Percentiles rank a stretch among this genome's conserved stretches.
Evolutionary conservation across 2,888 invertebrate genomes (phyloP).

Genomic region (Callimorpha dominula): DNA sequence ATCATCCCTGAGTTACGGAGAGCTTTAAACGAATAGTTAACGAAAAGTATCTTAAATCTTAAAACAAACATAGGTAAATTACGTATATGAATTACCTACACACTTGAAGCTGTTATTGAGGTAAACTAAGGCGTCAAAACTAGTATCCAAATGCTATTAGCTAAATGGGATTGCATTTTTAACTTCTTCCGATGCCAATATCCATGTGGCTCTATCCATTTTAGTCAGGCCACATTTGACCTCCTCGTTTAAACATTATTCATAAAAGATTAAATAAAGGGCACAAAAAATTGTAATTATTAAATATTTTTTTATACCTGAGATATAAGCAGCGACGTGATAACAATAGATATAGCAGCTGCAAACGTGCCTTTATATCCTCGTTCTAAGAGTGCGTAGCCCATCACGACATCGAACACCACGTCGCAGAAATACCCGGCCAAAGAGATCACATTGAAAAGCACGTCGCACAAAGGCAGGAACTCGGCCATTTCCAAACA

Average conservation of each 20-base stretch:
- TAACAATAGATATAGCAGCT: slow-evolving; percentile 90
- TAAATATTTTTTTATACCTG: slow-evolving; percentile 81
- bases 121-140: not conserved
- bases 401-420: slow-evolving; percentile 95
- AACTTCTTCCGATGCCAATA: not conserved
- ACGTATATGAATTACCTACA: too few relatives aligned
- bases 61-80: too few relatives aligned
- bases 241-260: too few relatives aligned
- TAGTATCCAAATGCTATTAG: not conserved
- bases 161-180: not conserved
- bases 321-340: slow-evolving; percentile 91
- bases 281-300: not conserved
- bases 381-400: slow-evolving; percentile 92
- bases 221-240: too few relatives aligned
- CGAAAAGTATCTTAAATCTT: not conserved
- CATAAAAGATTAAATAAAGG: too few relatives aligned
- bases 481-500: slow-evolving; percentile 91
- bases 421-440: slow-evolving; percentile 97
- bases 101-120: too few relatives aligned
- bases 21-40: not conserved
- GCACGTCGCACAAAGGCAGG: slow-evolving; percentile 95
- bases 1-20: not conserved
- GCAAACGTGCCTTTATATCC: slow-evolving; percentile 89
- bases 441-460: slow-evolving; percentile 96
- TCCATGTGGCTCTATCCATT: too few relatives aligned